Evolutionary conservation across 2,888 invertebrate species (phyloP), one percentile per base, ranked within the genome.

Genomic region (Rambutsinella grinnellia): DNA sequence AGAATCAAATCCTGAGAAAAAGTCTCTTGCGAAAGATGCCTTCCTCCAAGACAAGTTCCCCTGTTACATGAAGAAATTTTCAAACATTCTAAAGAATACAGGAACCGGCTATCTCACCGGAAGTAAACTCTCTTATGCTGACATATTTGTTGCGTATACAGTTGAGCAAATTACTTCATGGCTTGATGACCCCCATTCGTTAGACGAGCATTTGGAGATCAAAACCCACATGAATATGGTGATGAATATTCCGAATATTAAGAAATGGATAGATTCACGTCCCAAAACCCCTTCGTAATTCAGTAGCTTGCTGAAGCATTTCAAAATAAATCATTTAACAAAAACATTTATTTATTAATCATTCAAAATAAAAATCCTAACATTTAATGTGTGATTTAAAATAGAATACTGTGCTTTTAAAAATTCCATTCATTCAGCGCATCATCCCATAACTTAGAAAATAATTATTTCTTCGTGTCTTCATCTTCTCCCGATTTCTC

Each of bases 91-190:
- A 24, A 28, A 56, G 17, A 63, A 62, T n/a, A 54, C 49, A 26
- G 77, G 71, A 26, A 49, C 49, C 10, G 77, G 71, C 15, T 60
- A 67, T 23, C 44, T 77, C 0, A 71, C 71, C 10, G 77, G 71
- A 6, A 36, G 15, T 3, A 67, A 67, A 10, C 21, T 71, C 24
- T 47, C 67, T 1, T 77, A 71, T 44, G 71, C 77, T 1, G 77
- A 77, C 62, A 77, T 77, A 47, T 71, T 66, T 23, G 47, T 71
- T 27, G 77, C 71, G 0, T 70, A 70, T 56, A 70, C 70, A 2
- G 28, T 70, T n/a, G 62, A 70, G 13, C 70, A 70, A 56, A 70
- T 70, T n/a, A 13, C 1, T 6, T 26, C 19, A 6, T 70, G 70
- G 70, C 21, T 44, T 0, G 47, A 27, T n/a, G n/a, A 21, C 3